Percentiles rank a stretch among this genome's conserved stretches.
These are phyloP conservation scores for Alviniconcha strummeri DNA, from an alignment of 2,888 invertebrate species.

Conservation along the genomic window DNA sequence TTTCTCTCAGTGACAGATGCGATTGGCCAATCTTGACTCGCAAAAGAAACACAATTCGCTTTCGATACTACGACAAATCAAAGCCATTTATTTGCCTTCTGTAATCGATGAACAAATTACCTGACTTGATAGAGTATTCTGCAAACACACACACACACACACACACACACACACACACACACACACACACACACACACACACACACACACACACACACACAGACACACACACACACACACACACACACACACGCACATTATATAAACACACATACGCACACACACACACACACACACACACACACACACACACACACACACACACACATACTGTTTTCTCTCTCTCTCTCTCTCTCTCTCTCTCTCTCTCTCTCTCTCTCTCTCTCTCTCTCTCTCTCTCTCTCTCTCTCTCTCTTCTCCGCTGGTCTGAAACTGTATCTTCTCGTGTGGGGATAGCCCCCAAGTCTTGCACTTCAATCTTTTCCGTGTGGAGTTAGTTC, in stretches of 20 bases:
- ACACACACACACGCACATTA: not conserved
- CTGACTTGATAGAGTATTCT: not conserved
- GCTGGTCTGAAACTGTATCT: too few relatives aligned
- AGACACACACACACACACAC: not conserved
- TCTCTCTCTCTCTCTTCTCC: too few relatives aligned
- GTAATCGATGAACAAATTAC: not conserved
- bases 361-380: too few relatives aligned
- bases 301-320: not conserved
- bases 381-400: too few relatives aligned
- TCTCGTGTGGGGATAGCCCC: too few relatives aligned
- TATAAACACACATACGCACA: not conserved
- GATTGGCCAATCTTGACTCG: too few relatives aligned
- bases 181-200: not conserved
- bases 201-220: not conserved
- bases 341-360: too few relatives aligned
- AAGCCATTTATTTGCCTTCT: not conserved
- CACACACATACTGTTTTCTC: not conserved
- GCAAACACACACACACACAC: not conserved
- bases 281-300: not conserved
- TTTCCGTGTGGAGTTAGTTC: too few relatives aligned
- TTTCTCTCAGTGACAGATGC: too few relatives aligned
- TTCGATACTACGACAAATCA: not conserved
- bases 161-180: not conserved
- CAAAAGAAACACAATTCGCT: slow-evolving; percentile 1
- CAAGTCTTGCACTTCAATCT: too few relatives aligned